Conservation (phyloP, 2,888 invertebrate species). For the Coenonympha arcania region DNA sequence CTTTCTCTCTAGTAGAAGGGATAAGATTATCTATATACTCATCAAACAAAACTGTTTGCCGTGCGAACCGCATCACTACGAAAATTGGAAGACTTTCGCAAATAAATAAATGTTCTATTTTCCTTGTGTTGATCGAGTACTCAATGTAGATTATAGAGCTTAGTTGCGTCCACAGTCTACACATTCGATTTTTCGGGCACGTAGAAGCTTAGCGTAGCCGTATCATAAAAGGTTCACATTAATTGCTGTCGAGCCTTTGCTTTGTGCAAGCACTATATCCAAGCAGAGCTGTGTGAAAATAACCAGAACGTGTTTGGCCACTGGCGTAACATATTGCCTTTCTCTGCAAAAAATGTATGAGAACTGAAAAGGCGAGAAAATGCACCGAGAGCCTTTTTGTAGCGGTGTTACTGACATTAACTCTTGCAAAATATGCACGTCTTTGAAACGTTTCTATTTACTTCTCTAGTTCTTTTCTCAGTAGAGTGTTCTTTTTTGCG, state of each 20-base stretch:
- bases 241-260: slow-evolving; percentile 15
- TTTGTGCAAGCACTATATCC: slow-evolving; percentile 17
- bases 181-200: too few species aligned
- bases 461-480: slow-evolving; percentile 3
- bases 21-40: too few species aligned
- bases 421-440: slow-evolving; percentile 19
- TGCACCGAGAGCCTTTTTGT: slow-evolving; percentile 19
- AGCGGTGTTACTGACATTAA: slow-evolving; percentile 20
- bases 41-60: too few species aligned
- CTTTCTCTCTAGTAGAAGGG: too few species aligned
- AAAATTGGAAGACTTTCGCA: too few species aligned
- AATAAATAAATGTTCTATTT: too few species aligned
- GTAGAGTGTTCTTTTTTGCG: background rate
- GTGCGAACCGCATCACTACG: too few species aligned
- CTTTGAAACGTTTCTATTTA: slow-evolving; percentile 10
- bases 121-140: too few species aligned
- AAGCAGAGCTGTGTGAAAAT: slow-evolving; percentile 14
- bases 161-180: too few species aligned
- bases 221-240: background rate
- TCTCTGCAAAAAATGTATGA: slow-evolving; percentile 17
- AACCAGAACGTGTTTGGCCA: slow-evolving; percentile 19
- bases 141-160: too few species aligned
- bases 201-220: background rate
- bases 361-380: slow-evolving; percentile 22
- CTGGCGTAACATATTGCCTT: slow-evolving; percentile 21